These are phyloP conservation scores for Coleophora deauratella DNA, from an alignment of 2,888 invertebrate genomes.

Conservation along the genomic window DNA sequence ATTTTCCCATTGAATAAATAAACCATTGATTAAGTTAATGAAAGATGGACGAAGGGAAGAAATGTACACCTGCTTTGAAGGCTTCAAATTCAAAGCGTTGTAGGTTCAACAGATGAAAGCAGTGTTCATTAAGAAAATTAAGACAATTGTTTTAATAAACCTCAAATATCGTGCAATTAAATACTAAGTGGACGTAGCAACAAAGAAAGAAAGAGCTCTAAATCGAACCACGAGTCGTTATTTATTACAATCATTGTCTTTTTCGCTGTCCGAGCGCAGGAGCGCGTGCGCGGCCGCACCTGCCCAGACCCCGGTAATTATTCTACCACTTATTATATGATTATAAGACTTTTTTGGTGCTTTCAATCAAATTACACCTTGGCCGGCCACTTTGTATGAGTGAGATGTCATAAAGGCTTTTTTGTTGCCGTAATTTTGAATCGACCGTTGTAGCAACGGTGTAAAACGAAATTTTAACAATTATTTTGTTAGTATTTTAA, in stretches of 20 bases:
- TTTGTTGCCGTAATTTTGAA: slow-evolving; percentile 33
- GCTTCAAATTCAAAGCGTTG: no score
- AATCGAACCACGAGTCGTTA: slow-evolving; percentile 11
- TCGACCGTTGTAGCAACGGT: slow-evolving; percentile 40
- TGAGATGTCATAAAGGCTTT: slow-evolving; percentile 71
- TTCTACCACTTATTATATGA: slow-evolving; percentile 72
- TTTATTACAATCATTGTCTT: slow-evolving; percentile 42
- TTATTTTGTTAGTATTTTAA: slow-evolving; percentile 16
- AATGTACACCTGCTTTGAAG: background rate
- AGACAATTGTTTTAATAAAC: no score
- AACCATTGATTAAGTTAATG: no score
- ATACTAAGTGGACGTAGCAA: no score
- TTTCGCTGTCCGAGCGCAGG: slow-evolving; percentile 25
- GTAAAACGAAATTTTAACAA: slow-evolving; percentile 51
- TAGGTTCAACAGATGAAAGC: no score
- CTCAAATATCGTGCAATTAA: no score
- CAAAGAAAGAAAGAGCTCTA: no score
- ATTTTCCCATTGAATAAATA: background rate
- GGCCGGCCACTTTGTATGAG: slow-evolving; percentile 59
- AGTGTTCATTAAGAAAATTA: no score
- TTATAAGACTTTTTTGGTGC: slow-evolving; percentile 73
- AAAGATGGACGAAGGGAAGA: no score
- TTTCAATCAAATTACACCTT: slow-evolving; percentile 75
- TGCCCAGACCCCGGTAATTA: slow-evolving; percentile 68
- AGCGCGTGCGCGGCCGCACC: slow-evolving; percentile 58